Conservation (phyloP, 2,797 vertebrate genomes). For the Micropoecilia bifurca region DNA sequence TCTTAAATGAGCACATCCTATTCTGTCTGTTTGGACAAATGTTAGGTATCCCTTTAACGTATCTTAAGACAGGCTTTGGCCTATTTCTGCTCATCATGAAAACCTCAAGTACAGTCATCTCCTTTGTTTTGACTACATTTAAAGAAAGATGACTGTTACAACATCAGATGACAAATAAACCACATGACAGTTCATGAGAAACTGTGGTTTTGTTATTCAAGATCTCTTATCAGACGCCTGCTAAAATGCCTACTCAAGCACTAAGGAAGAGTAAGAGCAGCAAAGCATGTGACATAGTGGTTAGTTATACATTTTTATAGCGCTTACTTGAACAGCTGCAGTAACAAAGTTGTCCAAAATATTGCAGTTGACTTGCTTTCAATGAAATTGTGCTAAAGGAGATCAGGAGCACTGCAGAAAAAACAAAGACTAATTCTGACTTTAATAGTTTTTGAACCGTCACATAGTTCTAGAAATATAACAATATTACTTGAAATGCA, state of each 20-base stretch:
- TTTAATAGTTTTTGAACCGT: background rate
- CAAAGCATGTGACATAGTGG: background rate
- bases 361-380: background rate
- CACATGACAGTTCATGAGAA: background rate
- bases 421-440: background rate
- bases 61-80: background rate
- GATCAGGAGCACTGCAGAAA: background rate
- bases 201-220: background rate
- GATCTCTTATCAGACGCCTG: background rate
- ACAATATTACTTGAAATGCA: background rate
- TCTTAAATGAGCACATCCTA: background rate
- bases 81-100: background rate
- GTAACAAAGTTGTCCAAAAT: background rate
- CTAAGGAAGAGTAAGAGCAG: background rate
- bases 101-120: background rate
- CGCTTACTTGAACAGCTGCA: background rate
- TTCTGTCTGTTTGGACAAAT: background rate
- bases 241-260: background rate
- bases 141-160: background rate
- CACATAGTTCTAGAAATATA: background rate
- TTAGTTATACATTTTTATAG: background rate
- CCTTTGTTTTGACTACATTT: background rate
- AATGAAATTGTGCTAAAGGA: background rate
- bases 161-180: conserved; percentile 1
- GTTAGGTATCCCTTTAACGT: background rate